phyloP scores from a whole-genome alignment of 2,113 vertebrate species.

The Hepsetus odoe region DNA sequence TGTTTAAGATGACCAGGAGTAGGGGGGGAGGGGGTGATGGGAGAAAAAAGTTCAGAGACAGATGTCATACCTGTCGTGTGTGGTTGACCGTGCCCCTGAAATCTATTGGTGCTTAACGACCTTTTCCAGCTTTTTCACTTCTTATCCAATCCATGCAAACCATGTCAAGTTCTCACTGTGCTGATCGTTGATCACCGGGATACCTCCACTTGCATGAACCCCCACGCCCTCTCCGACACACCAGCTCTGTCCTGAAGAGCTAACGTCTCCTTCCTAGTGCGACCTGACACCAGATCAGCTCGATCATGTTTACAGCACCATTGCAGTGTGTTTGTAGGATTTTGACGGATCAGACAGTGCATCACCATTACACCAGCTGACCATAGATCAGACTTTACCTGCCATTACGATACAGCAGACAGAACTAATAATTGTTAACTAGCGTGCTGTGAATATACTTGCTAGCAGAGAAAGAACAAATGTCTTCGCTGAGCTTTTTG shows the following conservation, averaged over 20 bases:
- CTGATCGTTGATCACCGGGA: constrained; percentile 61
- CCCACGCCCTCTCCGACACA: background rate
- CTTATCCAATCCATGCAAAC: constrained; percentile 41
- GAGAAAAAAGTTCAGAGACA: constrained; percentile 34
- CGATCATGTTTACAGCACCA: constrained; percentile 44
- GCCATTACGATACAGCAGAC: constrained; percentile 19
- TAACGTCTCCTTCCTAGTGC: constrained; percentile 16
- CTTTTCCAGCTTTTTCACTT: constrained; percentile 57
- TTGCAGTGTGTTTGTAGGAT: background rate
- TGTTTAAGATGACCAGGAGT: constrained; percentile 62
- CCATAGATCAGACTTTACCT: constrained; percentile 5
- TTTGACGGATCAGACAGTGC: background rate
- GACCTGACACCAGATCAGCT: constrained; percentile 30
- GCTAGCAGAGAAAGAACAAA: background rate
- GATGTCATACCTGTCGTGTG: constrained; percentile 56
- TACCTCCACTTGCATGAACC: constrained; percentile 56
- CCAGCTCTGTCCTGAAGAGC: constrained; percentile 41
- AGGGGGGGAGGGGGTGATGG: constrained; percentile 40
- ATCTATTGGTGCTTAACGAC: constrained; percentile 66
- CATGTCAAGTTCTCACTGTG: constrained; percentile 61
- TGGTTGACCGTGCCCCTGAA: constrained; percentile 61
- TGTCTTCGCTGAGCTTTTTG: constrained; percentile 12
- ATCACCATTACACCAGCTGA: constrained; percentile 1
- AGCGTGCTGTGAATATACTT: constrained; percentile 8
- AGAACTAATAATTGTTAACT: constrained; percentile 1